Conservation (phyloP, 2,113 vertebrate species). For the Dicerorhinus sumatrensis region DNA sequence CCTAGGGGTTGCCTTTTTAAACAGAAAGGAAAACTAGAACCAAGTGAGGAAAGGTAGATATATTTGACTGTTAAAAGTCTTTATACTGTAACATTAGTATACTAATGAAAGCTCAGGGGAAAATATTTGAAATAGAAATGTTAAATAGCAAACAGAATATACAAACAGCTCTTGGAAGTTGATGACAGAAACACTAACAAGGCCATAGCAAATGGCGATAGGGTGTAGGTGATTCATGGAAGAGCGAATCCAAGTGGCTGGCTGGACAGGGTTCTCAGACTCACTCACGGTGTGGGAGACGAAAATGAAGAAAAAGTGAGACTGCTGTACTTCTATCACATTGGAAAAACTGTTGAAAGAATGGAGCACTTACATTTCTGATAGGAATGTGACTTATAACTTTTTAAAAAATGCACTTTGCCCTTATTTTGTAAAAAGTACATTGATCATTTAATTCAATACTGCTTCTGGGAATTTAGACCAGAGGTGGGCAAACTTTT, state of each 20-base stretch:
- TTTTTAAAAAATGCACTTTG: not conserved
- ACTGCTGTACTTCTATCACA: not conserved
- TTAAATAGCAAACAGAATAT: not conserved
- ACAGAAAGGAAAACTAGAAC: not conserved
- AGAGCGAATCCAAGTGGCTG: not conserved
- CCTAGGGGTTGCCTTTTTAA: not conserved
- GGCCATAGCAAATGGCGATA: not conserved
- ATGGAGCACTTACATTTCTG: not conserved
- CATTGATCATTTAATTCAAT: not conserved
- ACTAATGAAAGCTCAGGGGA: not conserved
- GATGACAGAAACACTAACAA: not conserved
- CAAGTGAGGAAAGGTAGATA: not conserved
- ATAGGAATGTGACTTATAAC: not conserved
- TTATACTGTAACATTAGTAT: not conserved
- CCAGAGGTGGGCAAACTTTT: not conserved
- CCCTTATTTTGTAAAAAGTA: not conserved
- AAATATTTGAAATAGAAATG: not conserved
- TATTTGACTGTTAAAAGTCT: not conserved
- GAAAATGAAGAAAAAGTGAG: not conserved
- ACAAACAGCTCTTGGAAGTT: not conserved
- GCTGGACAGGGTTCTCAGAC: not conserved
- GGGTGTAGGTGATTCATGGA: not conserved
- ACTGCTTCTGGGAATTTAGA: not conserved
- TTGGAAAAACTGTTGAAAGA: not conserved
- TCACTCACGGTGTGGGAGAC: not conserved